Base-by-base conservation (phyloP, 1,140 invertebrate species). In the Homarus americanus region DNA sequence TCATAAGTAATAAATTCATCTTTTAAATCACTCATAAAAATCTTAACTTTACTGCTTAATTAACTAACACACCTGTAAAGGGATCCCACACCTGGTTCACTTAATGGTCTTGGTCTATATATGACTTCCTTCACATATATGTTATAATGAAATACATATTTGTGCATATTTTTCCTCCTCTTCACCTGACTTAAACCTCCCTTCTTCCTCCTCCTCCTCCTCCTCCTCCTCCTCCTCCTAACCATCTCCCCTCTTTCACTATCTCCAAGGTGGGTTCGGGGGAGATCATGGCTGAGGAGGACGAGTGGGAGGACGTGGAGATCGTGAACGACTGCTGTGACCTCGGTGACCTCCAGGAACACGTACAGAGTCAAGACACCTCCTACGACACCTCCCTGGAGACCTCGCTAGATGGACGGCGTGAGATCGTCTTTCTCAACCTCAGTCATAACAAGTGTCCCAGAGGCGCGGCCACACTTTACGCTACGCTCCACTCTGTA, bases 301-400 rank as follows among this genome's bases (percentile, higher is more conserved):
- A 90, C 0, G 79, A 83, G 79, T 90, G 87, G 87, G 87, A 78
- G 38, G 87, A 90, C 80, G 40, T 90, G 24, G 87, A 82, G 66
- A 53, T 58, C 17, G 34, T 83, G 0, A 10, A 63, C 0, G 87
- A 83, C 41, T 44, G 41, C 17, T 83, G 87, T 49, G 73, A 78
- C 41, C 40, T 75, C 17, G 78, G 36, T 34, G 69, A 83, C 32
- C 2, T 63, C 36, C 49, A 82, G 69, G 79, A 76, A 17, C 49
- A 40, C 24, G 73, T 34, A 32, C 80, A 83, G 34, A 28, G 34
- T 2, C 53, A 63, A 7, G 87, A 75, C 20, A 72, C 66, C 3
- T 75, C 87, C 20, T 73, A 72, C 58, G 87, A 89, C 76, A 20
- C 58, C 63, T 41, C 87, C 15, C 36, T 53, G 10, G 87, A 83